These are phyloP conservation scores for Leuciscus idus DNA, from an alignment of 2,113 vertebrate species.

Conservation along the genomic window DNA sequence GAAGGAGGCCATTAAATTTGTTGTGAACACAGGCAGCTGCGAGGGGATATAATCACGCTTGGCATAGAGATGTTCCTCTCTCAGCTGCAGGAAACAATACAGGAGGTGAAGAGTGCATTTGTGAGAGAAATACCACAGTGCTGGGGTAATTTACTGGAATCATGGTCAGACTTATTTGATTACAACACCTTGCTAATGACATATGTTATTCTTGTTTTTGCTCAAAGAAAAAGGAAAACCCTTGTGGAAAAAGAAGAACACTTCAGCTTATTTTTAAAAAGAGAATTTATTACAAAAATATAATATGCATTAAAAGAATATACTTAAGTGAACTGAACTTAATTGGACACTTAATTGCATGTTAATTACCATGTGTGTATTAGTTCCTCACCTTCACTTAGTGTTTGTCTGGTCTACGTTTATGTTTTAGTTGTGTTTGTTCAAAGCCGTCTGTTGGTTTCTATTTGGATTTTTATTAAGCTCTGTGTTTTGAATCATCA, in stretches of 20 bases:
- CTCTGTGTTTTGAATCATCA: too few relatives aligned
- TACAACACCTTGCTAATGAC: slow-evolving; percentile 1
- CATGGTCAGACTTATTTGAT: background rate
- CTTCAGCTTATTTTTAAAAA: too few relatives aligned
- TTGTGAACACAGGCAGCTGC: slow-evolving; percentile 56
- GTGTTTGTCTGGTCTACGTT: too few relatives aligned
- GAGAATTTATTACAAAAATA: too few relatives aligned
- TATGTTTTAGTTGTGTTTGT: too few relatives aligned
- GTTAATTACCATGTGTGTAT: too few relatives aligned
- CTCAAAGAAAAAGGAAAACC: background rate
- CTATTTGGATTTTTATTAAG: too few relatives aligned
- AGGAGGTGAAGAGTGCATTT: slow-evolving; percentile 34
- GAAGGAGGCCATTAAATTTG: slow-evolving; percentile 55
- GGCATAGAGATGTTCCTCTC: slow-evolving; percentile 43
- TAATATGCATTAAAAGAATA: too few relatives aligned
- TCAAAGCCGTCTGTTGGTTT: too few relatives aligned
- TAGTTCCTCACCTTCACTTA: too few relatives aligned
- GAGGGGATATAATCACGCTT: slow-evolving; percentile 50
- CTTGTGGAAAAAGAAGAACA: background rate
- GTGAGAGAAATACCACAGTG: slow-evolving; percentile 29
- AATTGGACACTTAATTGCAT: too few relatives aligned
- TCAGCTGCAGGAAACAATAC: slow-evolving; percentile 45
- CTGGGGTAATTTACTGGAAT: slow-evolving; percentile 37
- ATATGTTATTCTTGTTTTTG: background rate
- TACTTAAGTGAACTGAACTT: too few relatives aligned